Conservation (phyloP, 2,888 invertebrate species). For the Aleiodes testaceus region DNA sequence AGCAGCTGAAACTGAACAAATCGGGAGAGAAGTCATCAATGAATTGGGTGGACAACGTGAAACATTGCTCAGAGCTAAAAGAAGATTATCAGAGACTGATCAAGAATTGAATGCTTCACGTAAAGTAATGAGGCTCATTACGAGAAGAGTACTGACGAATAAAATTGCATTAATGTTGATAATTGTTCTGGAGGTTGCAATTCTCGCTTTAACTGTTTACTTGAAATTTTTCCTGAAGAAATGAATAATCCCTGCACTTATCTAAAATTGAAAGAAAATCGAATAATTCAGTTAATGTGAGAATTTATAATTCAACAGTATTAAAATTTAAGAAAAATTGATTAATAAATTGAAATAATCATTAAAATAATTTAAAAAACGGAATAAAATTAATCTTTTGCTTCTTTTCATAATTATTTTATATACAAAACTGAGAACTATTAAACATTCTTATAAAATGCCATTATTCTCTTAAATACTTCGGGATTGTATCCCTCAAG, state of each 20-base stretch:
- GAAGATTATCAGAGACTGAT: conserved; percentile 82
- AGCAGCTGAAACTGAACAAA: conserved; percentile 86
- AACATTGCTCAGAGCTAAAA: conserved; percentile 79
- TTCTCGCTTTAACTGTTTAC: conserved; percentile 78
- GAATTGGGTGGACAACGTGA: conserved; percentile 86
- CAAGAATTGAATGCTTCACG: conserved; percentile 80
- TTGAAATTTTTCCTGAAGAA: conserved; percentile 76
- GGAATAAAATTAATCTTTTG: neutral
- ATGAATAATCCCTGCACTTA: conserved; percentile 21
- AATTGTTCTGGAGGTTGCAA: conserved; percentile 81
- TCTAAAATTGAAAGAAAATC: neutral
- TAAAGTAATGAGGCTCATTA: conserved; percentile 80
- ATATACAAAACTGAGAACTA: conserved; percentile 40
- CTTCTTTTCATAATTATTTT: conserved; percentile 5
- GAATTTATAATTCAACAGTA: too few relatives aligned
- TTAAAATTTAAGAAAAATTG: neutral
- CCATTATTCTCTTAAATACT: conserved; percentile 84
- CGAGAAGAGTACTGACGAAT: conserved; percentile 82
- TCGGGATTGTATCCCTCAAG: conserved; percentile 85
- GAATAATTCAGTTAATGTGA: neutral
- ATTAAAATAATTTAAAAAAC: neutral
- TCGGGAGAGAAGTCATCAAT: conserved; percentile 84
- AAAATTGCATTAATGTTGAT: conserved; percentile 83
- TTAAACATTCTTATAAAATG: conserved; percentile 83
- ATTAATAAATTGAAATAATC: neutral